Evolutionary conservation across 2,797 vertebrate genomes (phyloP), one percentile per base, ranked within the genome.

Genomic region (Lepidocolaptes lacrymiger): DNA sequence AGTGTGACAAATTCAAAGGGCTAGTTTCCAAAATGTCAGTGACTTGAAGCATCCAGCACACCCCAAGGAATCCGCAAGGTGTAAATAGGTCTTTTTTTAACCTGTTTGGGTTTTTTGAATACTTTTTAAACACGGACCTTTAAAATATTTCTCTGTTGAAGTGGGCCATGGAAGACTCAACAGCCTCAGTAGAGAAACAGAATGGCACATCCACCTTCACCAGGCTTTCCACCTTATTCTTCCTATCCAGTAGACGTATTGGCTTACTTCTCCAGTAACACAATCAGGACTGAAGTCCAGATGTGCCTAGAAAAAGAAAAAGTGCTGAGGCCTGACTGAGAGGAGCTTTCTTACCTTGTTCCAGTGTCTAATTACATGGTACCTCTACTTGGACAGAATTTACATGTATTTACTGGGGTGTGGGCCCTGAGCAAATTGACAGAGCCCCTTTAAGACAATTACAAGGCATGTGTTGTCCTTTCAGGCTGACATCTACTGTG

Each of bases 101-200:
- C 14, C 17, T 28, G 3, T 28, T 44, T 11, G 1, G 0, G 34
- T 51, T 39, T 30, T 27, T 2, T 1, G n/a, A 90, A 37, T 22
- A 58, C 6, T 55, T 75, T 22, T 21, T 3, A 10, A 43, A 41
- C 30, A 23, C 6, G 5, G 8, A 30, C 14, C 14, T 82, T 41
- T 23, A 24, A 43, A 67, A 39, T 55, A 34, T 39, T 77, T 68
- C n/a, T 8, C 18, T 26, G 11, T 79, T 39, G 44, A 86, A 77
- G 41, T 12, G 8, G 3, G 16, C 8, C 7, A 69, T 49, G 26
- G 34, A 80, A 52, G 21, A 32, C n/a, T 37, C n/a, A 55, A 37
- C 17, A 63, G 21, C 62, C 32, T 48, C 62, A 51, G 23, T 0
- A 69, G 23, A 58, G 14, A n/a, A 85, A 46, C 10, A 58, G 22